Evolutionary conservation across 2,797 vertebrate genomes (phyloP).

Genomic region (Orestias chungarensis): DNA sequence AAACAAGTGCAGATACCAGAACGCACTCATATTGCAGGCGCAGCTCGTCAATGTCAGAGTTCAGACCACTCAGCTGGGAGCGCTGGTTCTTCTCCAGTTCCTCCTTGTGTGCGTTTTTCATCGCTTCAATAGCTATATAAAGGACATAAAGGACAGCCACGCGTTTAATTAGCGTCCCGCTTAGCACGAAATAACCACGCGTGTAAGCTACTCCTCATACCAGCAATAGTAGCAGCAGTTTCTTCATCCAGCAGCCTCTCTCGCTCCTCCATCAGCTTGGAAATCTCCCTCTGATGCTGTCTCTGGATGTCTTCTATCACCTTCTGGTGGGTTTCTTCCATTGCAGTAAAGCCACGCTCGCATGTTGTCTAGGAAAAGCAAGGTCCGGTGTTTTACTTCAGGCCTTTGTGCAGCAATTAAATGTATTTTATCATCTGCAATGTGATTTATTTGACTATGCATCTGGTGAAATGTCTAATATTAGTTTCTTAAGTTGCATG

Average conservation of each 20-base stretch:
- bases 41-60: conserved; percentile 92
- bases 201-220: conserved; percentile 63
- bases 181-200: background rate
- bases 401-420: background rate
- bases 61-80: conserved; percentile 91
- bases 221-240: conserved; percentile 96
- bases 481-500: conserved; percentile 40
- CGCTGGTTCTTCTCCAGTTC: conserved; percentile 95
- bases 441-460: conserved; percentile 18
- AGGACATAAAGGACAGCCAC: no score
- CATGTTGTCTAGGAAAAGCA: conserved; percentile 87
- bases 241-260: conserved; percentile 95
- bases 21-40: conserved; percentile 92
- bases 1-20: background rate
- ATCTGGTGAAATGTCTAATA: conserved; percentile 29
- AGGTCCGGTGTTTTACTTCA: conserved; percentile 1
- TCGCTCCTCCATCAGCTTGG: conserved; percentile 93
- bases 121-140: conserved; percentile 92
- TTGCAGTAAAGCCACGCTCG: conserved; percentile 95
- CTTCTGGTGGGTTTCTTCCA: conserved; percentile 98
- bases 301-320: conserved; percentile 94
- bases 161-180: background rate
- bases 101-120: conserved; percentile 98
- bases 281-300: conserved; percentile 96
- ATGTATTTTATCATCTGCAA: background rate